phyloP scores from a whole-genome alignment of 2,888 invertebrate species.

The Mellilla xanthometata region DNA sequence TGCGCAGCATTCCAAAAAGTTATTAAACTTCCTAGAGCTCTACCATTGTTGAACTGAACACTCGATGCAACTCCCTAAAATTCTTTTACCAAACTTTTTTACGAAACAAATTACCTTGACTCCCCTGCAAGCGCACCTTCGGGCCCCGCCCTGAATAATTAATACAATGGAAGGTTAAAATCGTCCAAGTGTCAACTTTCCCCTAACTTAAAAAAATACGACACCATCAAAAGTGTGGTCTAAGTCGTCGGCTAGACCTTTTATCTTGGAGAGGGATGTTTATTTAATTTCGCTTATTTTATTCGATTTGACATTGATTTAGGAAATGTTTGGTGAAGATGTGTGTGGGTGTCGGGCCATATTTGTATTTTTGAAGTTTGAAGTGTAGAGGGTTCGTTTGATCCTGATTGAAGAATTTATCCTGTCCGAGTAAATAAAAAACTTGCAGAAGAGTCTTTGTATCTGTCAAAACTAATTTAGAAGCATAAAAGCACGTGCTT shows the following conservation, averaged over 20 bases:
- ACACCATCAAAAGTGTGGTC: slow-evolving; percentile 78
- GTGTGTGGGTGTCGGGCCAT: slow-evolving; percentile 47
- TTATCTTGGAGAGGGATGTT: slow-evolving; percentile 72
- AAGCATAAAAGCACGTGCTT: too few relatives aligned
- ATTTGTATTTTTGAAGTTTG: slow-evolving; percentile 48
- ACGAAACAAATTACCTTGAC: slow-evolving; percentile 73
- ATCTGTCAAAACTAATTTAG: slow-evolving; percentile 61
- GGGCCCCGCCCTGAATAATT: slow-evolving; percentile 79
- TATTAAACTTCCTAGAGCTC: slow-evolving; percentile 69
- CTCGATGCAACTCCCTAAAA: slow-evolving; percentile 67
- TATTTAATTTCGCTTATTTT: slow-evolving; percentile 79
- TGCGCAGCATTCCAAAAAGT: slow-evolving; percentile 73
- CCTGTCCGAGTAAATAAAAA: slow-evolving; percentile 60
- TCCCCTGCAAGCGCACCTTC: slow-evolving; percentile 73
- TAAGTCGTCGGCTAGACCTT: slow-evolving; percentile 72
- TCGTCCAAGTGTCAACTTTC: slow-evolving; percentile 80
- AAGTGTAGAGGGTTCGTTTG: slow-evolving; percentile 53
- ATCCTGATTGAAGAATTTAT: slow-evolving; percentile 76
- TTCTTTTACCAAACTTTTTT: slow-evolving; percentile 63
- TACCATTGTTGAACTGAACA: slow-evolving; percentile 52
- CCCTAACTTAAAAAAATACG: slow-evolving; percentile 77
- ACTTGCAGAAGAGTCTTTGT: slow-evolving; percentile 50
- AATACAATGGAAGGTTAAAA: slow-evolving; percentile 82
- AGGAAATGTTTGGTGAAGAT: slow-evolving; percentile 55
- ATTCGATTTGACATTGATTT: slow-evolving; percentile 78